phyloP scores from a whole-genome alignment of 1,140 invertebrate genomes.

The Drosophila pseudoobscura region DNA sequence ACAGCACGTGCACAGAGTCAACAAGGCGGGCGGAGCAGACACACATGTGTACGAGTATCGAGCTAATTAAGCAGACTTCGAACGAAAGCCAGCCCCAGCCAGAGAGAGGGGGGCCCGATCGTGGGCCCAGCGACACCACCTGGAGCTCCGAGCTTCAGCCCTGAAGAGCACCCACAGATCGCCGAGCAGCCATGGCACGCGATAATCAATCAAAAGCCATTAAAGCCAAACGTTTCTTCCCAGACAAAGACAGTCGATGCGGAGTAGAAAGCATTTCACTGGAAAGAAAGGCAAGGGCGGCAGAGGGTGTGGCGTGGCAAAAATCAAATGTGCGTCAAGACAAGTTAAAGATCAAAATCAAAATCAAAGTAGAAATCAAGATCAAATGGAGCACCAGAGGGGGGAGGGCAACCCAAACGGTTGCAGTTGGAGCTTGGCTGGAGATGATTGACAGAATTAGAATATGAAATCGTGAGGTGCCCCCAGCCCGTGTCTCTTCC shows the following conservation, averaged over 20 bases:
- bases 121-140: slow-evolving; percentile 64
- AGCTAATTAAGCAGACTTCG: slow-evolving; percentile 78
- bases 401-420: slow-evolving; percentile 21
- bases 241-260: slow-evolving; percentile 56
- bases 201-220: slow-evolving; percentile 81
- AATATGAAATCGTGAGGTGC: slow-evolving; percentile 69
- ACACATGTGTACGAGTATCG: slow-evolving; percentile 40
- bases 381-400: slow-evolving; percentile 58
- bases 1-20: slow-evolving; percentile 64
- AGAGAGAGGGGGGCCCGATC: slow-evolving; percentile 56
- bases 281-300: slow-evolving; percentile 37
- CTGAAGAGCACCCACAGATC: slow-evolving; percentile 65
- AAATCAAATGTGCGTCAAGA: slow-evolving; percentile 69
- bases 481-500: background rate
- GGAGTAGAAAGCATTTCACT: slow-evolving; percentile 79
- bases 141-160: slow-evolving; percentile 12
- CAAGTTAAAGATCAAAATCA: slow-evolving; percentile 80
- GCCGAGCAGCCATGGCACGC: slow-evolving; percentile 60
- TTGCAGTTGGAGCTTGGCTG: slow-evolving; percentile 53
- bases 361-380: slow-evolving; percentile 35
- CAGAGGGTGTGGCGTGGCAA: slow-evolving; percentile 75
- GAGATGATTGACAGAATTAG: slow-evolving; percentile 78
- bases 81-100: slow-evolving; percentile 56
- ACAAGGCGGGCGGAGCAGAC: slow-evolving; percentile 26
- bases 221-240: slow-evolving; percentile 69